Percentiles rank a stretch among this genome's conserved stretches.
Evolutionary conservation across 2,888 invertebrate genomes (phyloP).

Genomic region (Petrophora chlorosata): DNA sequence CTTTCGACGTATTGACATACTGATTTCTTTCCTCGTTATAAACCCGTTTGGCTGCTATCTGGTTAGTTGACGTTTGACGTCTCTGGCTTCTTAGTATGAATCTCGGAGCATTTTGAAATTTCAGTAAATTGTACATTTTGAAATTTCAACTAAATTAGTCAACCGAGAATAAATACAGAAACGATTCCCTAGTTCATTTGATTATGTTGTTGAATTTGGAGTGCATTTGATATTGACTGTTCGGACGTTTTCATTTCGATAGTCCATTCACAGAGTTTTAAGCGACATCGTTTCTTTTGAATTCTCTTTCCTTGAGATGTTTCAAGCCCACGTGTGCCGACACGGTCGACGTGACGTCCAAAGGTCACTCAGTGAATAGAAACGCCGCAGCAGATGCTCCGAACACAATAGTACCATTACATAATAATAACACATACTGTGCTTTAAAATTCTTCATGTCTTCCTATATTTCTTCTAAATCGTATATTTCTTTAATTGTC

Average conservation of each 20-base stretch:
- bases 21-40: constrained; percentile 9
- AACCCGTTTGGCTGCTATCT: constrained; percentile 14
- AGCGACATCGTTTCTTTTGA: neutral
- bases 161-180: too few relatives aligned
- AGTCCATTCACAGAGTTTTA: too few relatives aligned
- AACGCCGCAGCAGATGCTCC: constrained; percentile 64
- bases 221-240: too few relatives aligned
- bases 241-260: too few relatives aligned
- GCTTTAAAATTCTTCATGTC: constrained; percentile 18
- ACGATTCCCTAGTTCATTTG: too few relatives aligned
- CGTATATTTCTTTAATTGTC: constrained; percentile 21
- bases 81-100: neutral
- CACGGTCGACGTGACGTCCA: constrained; percentile 40
- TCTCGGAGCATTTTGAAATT: neutral
- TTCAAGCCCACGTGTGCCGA: constrained; percentile 60
- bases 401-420: constrained; percentile 54
- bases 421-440: constrained; percentile 47
- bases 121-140: too few relatives aligned
- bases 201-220: too few relatives aligned
- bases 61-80: constrained; percentile 6
- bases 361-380: constrained; percentile 73
- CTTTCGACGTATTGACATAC: constrained; percentile 17
- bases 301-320: constrained; percentile 43
- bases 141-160: too few relatives aligned
- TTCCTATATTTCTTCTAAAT: constrained; percentile 9